phyloP scores from a whole-genome alignment of 2,113 vertebrate genomes.

The Trinectes maculatus region DNA sequence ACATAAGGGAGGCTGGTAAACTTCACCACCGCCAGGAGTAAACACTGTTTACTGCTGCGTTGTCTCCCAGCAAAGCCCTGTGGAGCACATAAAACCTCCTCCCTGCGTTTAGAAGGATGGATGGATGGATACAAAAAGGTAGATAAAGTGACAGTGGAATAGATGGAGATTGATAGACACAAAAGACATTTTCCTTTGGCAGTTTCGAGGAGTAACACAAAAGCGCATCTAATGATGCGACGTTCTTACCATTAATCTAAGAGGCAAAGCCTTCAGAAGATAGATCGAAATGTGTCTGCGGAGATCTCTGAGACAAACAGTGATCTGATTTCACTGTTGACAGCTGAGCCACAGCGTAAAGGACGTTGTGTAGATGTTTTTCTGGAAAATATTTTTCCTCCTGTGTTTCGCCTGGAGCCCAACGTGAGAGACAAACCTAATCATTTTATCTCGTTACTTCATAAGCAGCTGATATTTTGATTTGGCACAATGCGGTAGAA shows the following conservation, averaged over 20 bases:
- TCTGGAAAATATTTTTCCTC: conserved; percentile 5
- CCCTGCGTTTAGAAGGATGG: conserved; percentile 25
- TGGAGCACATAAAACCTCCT: conserved; percentile 31
- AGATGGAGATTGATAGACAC: conserved; percentile 7
- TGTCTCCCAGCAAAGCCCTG: conserved; percentile 23
- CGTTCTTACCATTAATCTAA: conserved; percentile 15
- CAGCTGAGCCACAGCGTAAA: not conserved
- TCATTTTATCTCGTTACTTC: not conserved
- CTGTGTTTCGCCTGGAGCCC: not conserved
- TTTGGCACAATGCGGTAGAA: not conserved
- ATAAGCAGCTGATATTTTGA: conserved; percentile 19
- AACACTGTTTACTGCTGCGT: conserved; percentile 60
- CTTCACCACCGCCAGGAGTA: conserved; percentile 50
- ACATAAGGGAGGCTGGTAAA: conserved; percentile 54
- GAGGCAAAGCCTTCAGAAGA: not conserved
- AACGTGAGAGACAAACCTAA: not conserved
- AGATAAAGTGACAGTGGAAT: conserved; percentile 9
- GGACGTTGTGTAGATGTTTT: not conserved
- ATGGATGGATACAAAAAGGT: conserved; percentile 3
- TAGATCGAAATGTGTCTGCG: not conserved
- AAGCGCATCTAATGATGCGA: conserved; percentile 2
- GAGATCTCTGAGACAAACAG: not conserved
- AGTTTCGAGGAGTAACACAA: conserved; percentile 11
- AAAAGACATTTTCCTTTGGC: not conserved
- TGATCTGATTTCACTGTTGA: conserved; percentile 10